Conservation (phyloP, 2,113 vertebrate species). For the Lepisosteus oculatus region DNA sequence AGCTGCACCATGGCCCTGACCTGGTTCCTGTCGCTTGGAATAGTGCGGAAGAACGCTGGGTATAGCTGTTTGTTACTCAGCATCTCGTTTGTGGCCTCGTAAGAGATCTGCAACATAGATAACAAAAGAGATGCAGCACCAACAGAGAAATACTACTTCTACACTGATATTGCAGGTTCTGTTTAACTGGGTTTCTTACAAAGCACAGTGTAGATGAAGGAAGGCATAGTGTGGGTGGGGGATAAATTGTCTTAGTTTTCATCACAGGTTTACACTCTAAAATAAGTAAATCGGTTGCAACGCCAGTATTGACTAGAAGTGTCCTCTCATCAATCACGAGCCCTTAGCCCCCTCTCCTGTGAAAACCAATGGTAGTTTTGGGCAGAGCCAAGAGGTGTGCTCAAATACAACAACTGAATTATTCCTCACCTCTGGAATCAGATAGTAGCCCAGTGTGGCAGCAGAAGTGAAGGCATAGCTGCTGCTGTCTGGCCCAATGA, state of each 20-base stretch:
- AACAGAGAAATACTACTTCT: background rate
- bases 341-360: no score
- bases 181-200: no score
- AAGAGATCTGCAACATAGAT: constrained; percentile 62
- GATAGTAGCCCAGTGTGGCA: constrained; percentile 61
- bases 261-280: no score
- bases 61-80: constrained; percentile 65
- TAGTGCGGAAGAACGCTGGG: constrained; percentile 69
- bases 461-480: constrained; percentile 57
- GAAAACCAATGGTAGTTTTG: no score
- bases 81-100: constrained; percentile 64
- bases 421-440: constrained; percentile 69
- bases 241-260: no score
- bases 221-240: no score
- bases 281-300: no score
- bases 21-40: constrained; percentile 71
- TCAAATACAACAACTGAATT: background rate
- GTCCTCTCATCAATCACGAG: no score
- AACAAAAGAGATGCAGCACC: background rate
- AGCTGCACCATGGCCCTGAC: constrained; percentile 65
- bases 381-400: background rate
- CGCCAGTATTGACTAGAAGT: no score
- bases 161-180: no score
- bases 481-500: constrained; percentile 77
- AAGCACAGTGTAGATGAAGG: no score